Evolutionary conservation across 2,888 invertebrate genomes (phyloP), one percentile per base, ranked within the genome.

Genomic region (Cheilosia vulpina): DNA sequence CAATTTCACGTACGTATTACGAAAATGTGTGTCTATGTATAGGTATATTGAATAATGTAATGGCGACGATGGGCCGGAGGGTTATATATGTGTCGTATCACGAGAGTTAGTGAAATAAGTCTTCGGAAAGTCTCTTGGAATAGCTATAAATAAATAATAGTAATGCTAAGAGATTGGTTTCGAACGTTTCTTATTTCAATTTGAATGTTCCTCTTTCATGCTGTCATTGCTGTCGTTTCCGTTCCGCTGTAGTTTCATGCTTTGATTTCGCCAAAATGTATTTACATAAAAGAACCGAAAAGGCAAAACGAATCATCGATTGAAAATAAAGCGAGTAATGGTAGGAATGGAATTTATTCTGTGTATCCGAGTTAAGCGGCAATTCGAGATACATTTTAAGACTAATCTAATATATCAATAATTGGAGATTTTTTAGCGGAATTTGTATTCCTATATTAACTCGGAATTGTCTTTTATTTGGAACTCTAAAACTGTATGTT

Each of bases 141-240:
- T 65, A 71, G 71, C 41, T 57, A 78, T 71, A 63, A 71, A 78
- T 78, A 78, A 78, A 63, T 71, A 71, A 78, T 63, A 78, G 62
- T 19, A 69, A 77, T 69, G 53, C 60, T 62, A 24, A 62, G 71
- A 57, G 63, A 63, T 78, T 71, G 78, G 77, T 63, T 71, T 78
- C 62, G 24, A 71, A 55, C 57, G 63, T 63, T 45, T 78, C 71
- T 47, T 31, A 57, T 63, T 78, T 78, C 71, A 63, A 78, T 78
- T 63, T 62, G 53, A 62, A 38, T 62, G 53, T 45, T 63, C 62
- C 31, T 71, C 55, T n/a, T 62, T 11, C 38, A 24, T 71, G 62
- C 69, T 13, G 34, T 63, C 62, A 38, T 69, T 45, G 41, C 19
- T 7, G 4, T 24, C 27, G 47, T n/a, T 41, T 13, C 45, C 21